These are phyloP conservation scores for Porites australiensis DNA, from an alignment of 64 coral and sea anemone species.

Conservation along the genomic window DNA sequence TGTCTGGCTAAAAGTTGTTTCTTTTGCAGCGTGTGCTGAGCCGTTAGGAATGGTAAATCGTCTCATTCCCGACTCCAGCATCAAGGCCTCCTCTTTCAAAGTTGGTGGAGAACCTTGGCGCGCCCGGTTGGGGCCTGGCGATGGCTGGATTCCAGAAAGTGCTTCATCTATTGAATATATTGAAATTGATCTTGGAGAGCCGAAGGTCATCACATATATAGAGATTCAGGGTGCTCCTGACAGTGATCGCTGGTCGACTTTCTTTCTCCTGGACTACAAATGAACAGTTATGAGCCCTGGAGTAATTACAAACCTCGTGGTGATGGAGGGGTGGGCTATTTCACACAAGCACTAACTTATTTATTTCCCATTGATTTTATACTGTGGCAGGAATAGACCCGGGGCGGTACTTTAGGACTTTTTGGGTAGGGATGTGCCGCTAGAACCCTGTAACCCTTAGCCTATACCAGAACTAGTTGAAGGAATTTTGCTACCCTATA, in stretches of 20 bases:
- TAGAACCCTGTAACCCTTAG: too few species aligned
- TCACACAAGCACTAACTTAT: not conserved
- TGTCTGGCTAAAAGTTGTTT: not conserved
- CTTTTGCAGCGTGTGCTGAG: not conserved
- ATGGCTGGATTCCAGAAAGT: not conserved
- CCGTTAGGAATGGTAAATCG: not conserved
- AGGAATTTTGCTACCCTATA: too few species aligned
- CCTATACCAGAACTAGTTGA: too few species aligned
- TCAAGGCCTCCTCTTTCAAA: not conserved
- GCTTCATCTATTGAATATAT: not conserved
- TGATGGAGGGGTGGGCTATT: not conserved
- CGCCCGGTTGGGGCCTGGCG: not conserved
- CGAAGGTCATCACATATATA: not conserved
- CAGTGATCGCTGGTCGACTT: not conserved
- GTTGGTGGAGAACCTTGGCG: slow-evolving; percentile 10
- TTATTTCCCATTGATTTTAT: not conserved
- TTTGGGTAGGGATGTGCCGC: too few species aligned
- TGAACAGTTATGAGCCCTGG: not conserved
- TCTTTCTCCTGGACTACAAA: slow-evolving; percentile 1
- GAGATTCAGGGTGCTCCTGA: not conserved
- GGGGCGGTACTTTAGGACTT: too few species aligned
- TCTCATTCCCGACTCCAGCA: slow-evolving; percentile 2
- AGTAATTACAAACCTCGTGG: slow-evolving; percentile 1
- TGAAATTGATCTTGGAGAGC: not conserved
- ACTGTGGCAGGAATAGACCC: not conserved